Base-by-base conservation (phyloP, 2,113 vertebrate species). In the Rousettus leschenaultii region DNA sequence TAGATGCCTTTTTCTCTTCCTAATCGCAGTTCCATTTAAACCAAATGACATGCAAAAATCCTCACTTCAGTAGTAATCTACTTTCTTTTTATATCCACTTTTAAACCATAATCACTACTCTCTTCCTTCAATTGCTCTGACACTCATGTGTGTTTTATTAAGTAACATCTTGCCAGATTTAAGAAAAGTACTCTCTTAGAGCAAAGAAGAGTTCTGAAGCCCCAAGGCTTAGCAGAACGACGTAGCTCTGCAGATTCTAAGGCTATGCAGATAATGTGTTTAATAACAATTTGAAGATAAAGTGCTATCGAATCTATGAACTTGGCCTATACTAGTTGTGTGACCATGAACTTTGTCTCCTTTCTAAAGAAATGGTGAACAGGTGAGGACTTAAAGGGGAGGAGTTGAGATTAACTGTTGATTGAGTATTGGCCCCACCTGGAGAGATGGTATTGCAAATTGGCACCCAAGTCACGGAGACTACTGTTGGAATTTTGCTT, bases 1-100 rank as follows among this genome's bases (percentile, higher is more conserved):
- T 73, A 71, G 33, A 86, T 61, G 78, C 93, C 95, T 93, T 92
- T 87, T 85, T 90, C 57, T 93, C 70, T 93, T 91, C 40, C 94
- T 94, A 95, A 98, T 96, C 97, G 94, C 70, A 86, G 86, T 95
- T 96, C 96, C 96, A 96, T 97, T 98, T 96, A 96, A 95, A 93
- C 40, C 35, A 89, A 95, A 94, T 95, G 91, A 93, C 91, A 94
- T 96, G 86, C 73, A 97, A 94, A 94, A 96, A 91, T 96, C 74
- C 28, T 95, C 93, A 95, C 78, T 95, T 91, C 61, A 57, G 57
- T 93, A 70, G 90, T 94, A 97, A 96, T 97, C 95, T 94, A 63
- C 93, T 95, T 90, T 95, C 96, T 96, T 97, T 97, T 97, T 94
- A 97, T 90, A 97, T 82, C 87, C 73, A 75, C 45, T 92, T 94